phyloP scores from a whole-genome alignment of 1,140 invertebrate species.

The Dryas iulia region DNA sequence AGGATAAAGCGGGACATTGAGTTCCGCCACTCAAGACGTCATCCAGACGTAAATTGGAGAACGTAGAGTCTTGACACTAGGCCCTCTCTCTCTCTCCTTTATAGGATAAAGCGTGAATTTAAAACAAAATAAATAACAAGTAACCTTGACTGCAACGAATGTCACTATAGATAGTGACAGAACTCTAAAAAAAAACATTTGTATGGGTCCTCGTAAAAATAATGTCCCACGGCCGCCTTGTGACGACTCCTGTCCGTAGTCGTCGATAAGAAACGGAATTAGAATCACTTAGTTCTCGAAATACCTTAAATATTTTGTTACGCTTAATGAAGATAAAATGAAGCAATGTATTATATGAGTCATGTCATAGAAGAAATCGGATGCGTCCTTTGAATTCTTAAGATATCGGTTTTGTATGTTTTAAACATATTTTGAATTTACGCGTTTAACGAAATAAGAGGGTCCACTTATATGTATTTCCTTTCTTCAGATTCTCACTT shows the following conservation, averaged over 20 bases:
- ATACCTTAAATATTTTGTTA: slow-evolving; percentile 40
- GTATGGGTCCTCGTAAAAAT: slow-evolving; percentile 49
- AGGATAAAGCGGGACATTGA: too few relatives aligned
- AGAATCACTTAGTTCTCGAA: slow-evolving; percentile 33
- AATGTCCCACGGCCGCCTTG: slow-evolving; percentile 36
- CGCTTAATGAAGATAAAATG: slow-evolving; percentile 31
- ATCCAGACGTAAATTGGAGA: too few relatives aligned
- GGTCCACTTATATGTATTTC: neutral
- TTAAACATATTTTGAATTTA: too few relatives aligned
- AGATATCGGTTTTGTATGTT: neutral
- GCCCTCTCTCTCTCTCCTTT: too few relatives aligned
- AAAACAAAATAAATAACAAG: neutral
- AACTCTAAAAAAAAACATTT: neutral
- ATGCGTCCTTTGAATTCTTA: neutral
- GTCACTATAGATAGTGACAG: neutral
- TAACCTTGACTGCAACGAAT: neutral
- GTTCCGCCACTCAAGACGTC: too few relatives aligned
- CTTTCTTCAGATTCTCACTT: too few relatives aligned
- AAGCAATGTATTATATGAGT: neutral
- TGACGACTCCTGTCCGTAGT: slow-evolving; percentile 50
- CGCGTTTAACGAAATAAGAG: too few relatives aligned
- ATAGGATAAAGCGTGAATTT: neutral
- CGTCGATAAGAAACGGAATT: slow-evolving; percentile 42
- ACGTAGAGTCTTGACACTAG: too few relatives aligned
- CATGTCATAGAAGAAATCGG: neutral